Evolutionary conservation across 1,140 invertebrate species (phyloP), one percentile per base, ranked within the genome.

Genomic region (Drosophila orosa): DNA sequence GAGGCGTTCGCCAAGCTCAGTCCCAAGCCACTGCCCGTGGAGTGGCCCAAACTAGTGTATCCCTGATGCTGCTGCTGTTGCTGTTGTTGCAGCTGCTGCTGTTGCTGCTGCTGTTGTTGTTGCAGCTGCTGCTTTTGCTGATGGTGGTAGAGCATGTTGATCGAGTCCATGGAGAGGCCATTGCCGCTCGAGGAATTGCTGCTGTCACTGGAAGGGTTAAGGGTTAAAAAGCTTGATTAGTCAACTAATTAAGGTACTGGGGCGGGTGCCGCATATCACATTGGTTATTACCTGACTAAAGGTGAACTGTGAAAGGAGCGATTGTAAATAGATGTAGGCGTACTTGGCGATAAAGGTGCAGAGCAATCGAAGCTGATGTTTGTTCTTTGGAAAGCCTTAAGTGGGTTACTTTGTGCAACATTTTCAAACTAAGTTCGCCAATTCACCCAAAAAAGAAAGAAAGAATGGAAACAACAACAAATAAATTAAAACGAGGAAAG

Each of bases 311-410:
- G 91, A 90, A 90, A 91, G 80, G 91, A 92, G 76, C 91, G 91
- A 90, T 92, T 92, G 62, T 93, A 93, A 59, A 93, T 76, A 87
- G 93, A 93, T 61, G 93, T 90, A 54, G 93, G 93, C 62, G 93
- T 94, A 81, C 93, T 92, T 56, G 93, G 93, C 80, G 92, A 94
- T 77, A 93, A 92, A 54, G 93, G 92, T 74, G 93, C 93, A 52
- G 92, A 91, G 90, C 91, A 91, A 91, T 92, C 91, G 91, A 91
- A 92, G 89, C 90, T 92, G 82, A 92, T 90, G 85, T 91, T 92
- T 87, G 83, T 83, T 91, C 91, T 91, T 92, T 92, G 91, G 82
- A 92, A 91, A 80, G 84, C 87, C 89, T 92, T 92, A 87, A 92
- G 85, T 90, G 91, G 91, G 87, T 91, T 91, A 91, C 90, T 92